These are phyloP conservation scores for Leptopilina clavipes DNA, from an alignment of 1,140 invertebrate species.

Conservation along the genomic window DNA sequence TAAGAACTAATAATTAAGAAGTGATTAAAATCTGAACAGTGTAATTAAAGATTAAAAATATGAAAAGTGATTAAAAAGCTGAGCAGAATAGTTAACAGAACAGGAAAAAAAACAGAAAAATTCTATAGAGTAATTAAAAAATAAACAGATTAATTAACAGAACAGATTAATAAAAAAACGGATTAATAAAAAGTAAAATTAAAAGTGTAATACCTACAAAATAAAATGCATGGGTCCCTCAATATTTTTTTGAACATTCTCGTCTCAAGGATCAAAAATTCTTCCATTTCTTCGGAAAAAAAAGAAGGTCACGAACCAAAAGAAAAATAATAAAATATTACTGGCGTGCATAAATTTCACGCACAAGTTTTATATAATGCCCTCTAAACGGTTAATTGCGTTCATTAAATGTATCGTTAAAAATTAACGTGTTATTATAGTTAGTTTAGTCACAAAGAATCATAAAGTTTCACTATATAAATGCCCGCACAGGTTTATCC, in stretches of 20 bases:
- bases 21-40: no score
- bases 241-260: not conserved
- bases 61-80: no score
- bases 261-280: not conserved
- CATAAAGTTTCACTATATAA: constrained; percentile 50
- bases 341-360: not conserved
- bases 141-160: not conserved
- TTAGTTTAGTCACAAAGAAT: constrained; percentile 56
- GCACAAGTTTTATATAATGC: constrained; percentile 46
- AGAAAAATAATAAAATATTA: not conserved
- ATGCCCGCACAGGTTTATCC: constrained; percentile 42
- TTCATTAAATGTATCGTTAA: constrained; percentile 53
- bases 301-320: not conserved
- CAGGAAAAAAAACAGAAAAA: not conserved
- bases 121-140: not conserved
- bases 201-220: constrained; percentile 37
- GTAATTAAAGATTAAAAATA: no score
- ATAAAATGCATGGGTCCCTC: constrained; percentile 31
- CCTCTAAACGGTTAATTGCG: constrained; percentile 57
- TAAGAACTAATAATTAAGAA: no score
- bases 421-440: constrained; percentile 53
- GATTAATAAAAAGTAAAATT: not conserved
- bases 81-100: no score
- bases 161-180: not conserved
- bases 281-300: not conserved